These are phyloP conservation scores for Sphaerodactylus townsendi DNA, from an alignment of 2,113 vertebrate genomes.

Conservation along the genomic window DNA sequence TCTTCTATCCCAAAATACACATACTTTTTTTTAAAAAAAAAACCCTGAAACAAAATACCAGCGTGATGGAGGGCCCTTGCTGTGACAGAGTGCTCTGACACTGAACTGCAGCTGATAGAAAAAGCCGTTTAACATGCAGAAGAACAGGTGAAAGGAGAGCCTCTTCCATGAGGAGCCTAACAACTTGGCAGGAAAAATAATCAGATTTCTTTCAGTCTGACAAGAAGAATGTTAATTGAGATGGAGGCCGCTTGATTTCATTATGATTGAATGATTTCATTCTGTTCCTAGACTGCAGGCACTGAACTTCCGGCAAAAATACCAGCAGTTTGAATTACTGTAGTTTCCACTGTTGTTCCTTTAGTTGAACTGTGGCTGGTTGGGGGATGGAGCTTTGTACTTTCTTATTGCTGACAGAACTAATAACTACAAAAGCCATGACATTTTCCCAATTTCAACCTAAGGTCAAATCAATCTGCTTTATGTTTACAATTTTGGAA, in stretches of 20 bases:
- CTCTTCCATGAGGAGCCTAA: neutral
- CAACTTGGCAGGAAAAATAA: constrained; percentile 8
- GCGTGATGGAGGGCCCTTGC: neutral
- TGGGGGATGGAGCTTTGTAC: neutral
- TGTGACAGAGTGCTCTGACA: constrained; percentile 21
- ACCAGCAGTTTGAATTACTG: neutral
- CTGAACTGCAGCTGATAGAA: constrained; percentile 26
- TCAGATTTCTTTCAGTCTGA: constrained; percentile 14
- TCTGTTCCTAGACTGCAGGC: constrained; percentile 29
- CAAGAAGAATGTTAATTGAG: constrained; percentile 38
- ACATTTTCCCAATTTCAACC: neutral
- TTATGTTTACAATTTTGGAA: neutral
- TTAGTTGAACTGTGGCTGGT: too few relatives aligned
- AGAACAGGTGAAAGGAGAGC: neutral
- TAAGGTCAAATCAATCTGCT: neutral
- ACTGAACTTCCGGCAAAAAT: constrained; percentile 24
- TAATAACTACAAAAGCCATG: neutral
- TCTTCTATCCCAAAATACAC: neutral
- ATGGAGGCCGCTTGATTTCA: constrained; percentile 25
- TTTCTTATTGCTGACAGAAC: neutral
- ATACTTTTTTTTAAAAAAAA: constrained; percentile 17
- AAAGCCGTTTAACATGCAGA: fast-evolving
- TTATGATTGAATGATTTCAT: too few relatives aligned
- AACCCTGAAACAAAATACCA: fast-evolving
- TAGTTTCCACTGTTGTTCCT: neutral